phyloP scores from a whole-genome alignment of 2,888 invertebrate genomes.

The Taenaris catops region DNA sequence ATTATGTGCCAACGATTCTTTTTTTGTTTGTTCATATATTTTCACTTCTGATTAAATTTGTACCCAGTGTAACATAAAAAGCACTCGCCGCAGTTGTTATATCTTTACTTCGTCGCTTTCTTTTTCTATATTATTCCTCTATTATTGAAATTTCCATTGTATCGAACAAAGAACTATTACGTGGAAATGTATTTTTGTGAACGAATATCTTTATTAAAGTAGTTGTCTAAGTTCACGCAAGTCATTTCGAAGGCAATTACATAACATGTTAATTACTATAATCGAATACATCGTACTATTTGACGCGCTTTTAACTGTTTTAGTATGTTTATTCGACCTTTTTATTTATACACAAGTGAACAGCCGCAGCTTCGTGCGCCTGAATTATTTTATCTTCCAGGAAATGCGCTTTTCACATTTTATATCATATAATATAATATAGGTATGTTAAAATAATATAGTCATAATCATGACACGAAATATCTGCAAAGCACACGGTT shows the following conservation, averaged over 20 bases:
- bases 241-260: background rate
- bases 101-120: constrained; percentile 9
- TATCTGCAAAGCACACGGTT: no score
- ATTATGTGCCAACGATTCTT: constrained; percentile 21
- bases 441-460: no score
- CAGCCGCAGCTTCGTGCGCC: no score
- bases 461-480: no score
- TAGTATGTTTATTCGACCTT: no score
- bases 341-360: no score
- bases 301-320: no score
- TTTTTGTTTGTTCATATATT: constrained; percentile 19
- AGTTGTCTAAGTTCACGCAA: background rate
- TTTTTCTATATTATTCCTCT: constrained; percentile 5
- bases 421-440: no score
- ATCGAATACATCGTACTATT: no score
- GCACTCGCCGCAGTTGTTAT: constrained; percentile 11
- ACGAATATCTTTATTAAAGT: background rate
- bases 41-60: constrained; percentile 23
- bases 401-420: no score
- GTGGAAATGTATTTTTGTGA: constrained; percentile 1
- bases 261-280: background rate
- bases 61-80: constrained; percentile 17
- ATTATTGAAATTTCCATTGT: constrained; percentile 13
- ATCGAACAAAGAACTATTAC: constrained; percentile 4
- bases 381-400: no score